Evolutionary conservation across 1,140 invertebrate species (phyloP).

Genomic region (Aethina tumida): DNA sequence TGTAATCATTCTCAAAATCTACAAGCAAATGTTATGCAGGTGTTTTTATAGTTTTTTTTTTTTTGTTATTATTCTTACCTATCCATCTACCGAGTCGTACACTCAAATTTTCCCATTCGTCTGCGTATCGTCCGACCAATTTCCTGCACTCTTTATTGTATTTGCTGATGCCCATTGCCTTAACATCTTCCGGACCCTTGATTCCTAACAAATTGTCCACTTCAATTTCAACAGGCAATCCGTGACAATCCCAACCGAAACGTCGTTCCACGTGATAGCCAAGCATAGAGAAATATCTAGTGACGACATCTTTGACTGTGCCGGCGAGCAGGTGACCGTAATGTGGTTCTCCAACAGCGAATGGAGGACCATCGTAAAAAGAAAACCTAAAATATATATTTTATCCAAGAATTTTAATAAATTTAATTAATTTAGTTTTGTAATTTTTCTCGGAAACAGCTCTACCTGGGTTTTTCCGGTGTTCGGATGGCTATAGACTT

Average conservation of each 20-base stretch:
- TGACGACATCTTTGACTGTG: constrained; percentile 98
- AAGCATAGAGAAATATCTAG: constrained; percentile 92
- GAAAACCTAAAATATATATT: constrained; percentile 49
- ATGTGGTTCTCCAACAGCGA: constrained; percentile 97
- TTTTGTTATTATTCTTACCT: constrained; percentile 46
- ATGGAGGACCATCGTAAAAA: constrained; percentile 99
- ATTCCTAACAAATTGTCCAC: constrained; percentile 92
- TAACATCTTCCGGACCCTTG: constrained; percentile 93
- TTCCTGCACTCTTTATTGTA: constrained; percentile 96
- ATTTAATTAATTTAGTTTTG: constrained; percentile 64
- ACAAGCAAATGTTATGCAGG: constrained; percentile 20
- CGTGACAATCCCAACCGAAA: constrained; percentile 99
- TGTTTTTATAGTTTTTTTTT: too few species aligned
- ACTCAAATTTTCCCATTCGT: constrained; percentile 88
- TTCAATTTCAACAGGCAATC: constrained; percentile 90
- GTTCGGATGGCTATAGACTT: too few species aligned
- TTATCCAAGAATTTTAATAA: not conserved
- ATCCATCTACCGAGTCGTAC: constrained; percentile 94
- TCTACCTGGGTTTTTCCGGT: too few species aligned
- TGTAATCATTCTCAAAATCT: constrained; percentile 99
- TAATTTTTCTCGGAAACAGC: too few species aligned
- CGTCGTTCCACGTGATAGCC: constrained; percentile 93
- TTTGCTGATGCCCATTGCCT: constrained; percentile 90
- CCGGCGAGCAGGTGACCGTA: constrained; percentile 98
- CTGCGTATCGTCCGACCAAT: constrained; percentile 94